These are phyloP conservation scores for Hycleus phaleratus DNA, from an alignment of 1,140 invertebrate genomes.

Conservation along the genomic window DNA sequence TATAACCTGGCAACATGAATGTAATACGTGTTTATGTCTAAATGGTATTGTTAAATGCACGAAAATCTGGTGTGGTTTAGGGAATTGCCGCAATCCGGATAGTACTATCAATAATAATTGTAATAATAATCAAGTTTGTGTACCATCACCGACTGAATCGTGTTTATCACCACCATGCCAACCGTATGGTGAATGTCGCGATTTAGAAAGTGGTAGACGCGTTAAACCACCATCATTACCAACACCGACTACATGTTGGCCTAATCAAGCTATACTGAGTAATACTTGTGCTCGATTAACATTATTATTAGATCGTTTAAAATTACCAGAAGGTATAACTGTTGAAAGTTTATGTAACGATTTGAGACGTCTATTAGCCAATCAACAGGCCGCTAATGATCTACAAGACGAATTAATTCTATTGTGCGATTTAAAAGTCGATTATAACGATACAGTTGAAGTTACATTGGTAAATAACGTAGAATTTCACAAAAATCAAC, in stretches of 20 bases:
- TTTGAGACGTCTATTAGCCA: slow-evolving; percentile 59
- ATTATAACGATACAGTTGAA: slow-evolving; percentile 75
- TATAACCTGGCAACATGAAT: slow-evolving; percentile 62
- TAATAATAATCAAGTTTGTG: slow-evolving; percentile 61
- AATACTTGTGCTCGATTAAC: slow-evolving; percentile 68
- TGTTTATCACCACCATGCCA: slow-evolving; percentile 71
- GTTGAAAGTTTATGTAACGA: slow-evolving; percentile 63
- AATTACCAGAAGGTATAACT: slow-evolving; percentile 58
- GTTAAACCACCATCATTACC: slow-evolving; percentile 68
- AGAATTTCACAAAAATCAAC: not conserved
- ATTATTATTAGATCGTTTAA: slow-evolving; percentile 59
- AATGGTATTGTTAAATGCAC: slow-evolving; percentile 70
- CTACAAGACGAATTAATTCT: slow-evolving; percentile 54
- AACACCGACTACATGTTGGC: slow-evolving; percentile 69
- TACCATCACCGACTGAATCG: slow-evolving; percentile 63
- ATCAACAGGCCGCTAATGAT: slow-evolving; percentile 48
- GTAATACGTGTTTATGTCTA: slow-evolving; percentile 74
- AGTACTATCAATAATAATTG: slow-evolving; percentile 43
- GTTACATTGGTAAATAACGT: slow-evolving; percentile 67
- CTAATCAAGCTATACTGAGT: slow-evolving; percentile 58
- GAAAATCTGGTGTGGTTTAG: slow-evolving; percentile 74
- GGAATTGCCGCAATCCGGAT: slow-evolving; percentile 61
- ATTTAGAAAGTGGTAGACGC: slow-evolving; percentile 61
- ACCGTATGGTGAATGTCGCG: slow-evolving; percentile 73
- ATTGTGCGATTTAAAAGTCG: slow-evolving; percentile 71